Conservation (phyloP, 2,113 vertebrate species). For the Tauraco erythrolophus region DNA sequence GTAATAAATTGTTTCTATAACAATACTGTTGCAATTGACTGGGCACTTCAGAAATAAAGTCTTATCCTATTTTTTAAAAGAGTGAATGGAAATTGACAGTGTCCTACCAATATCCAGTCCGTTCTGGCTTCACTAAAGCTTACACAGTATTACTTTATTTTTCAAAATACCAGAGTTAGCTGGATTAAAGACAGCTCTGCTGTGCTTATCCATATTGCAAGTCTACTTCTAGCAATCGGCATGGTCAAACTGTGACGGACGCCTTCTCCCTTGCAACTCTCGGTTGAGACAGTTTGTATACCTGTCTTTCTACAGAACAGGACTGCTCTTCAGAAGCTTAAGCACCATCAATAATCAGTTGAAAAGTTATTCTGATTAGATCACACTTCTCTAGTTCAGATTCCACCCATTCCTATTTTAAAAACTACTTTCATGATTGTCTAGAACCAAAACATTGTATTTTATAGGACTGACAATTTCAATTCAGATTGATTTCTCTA, state of each 20-base stretch:
- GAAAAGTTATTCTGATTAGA: background rate
- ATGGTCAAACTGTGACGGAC: background rate
- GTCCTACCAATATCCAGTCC: background rate
- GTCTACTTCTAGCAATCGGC: background rate
- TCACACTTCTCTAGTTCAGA: background rate
- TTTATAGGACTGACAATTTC: background rate
- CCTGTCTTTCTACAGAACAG: background rate
- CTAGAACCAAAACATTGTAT: background rate
- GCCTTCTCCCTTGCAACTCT: background rate
- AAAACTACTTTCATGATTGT: background rate
- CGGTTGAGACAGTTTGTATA: background rate
- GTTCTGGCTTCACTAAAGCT: background rate
- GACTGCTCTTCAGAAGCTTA: background rate
- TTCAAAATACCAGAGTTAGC: background rate
- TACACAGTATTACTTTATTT: background rate
- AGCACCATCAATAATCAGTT: background rate
- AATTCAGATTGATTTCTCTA: background rate
- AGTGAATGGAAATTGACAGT: background rate
- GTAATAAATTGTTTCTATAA: background rate
- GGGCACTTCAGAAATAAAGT: background rate
- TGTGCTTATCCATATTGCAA: background rate
- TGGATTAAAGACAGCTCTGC: background rate
- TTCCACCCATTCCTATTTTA: background rate
- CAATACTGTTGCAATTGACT: background rate
- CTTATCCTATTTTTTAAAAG: background rate